phyloP scores from a whole-genome alignment of 2,113 vertebrate species.

The Thamnophis sirtalis region DNA sequence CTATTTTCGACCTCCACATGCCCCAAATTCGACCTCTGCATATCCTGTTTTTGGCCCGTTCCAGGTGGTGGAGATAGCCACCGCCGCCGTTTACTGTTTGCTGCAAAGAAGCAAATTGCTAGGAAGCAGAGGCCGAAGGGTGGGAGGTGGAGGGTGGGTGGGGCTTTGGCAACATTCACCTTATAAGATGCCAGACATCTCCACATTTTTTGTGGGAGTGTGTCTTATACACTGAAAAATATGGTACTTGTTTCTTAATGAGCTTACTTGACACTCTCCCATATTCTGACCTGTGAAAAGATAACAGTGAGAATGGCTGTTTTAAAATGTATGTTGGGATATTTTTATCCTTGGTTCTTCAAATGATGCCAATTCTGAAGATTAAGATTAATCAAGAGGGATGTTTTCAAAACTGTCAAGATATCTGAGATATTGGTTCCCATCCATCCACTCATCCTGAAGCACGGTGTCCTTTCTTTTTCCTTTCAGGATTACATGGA shows the following conservation, averaged over 20 bases:
- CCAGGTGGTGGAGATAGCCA: no score
- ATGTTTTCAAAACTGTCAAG: background rate
- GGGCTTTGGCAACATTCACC: no score
- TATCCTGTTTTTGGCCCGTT: no score
- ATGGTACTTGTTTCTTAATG: background rate
- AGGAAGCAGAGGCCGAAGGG: no score
- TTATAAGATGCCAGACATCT: no score
- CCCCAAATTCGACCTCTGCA: no score
- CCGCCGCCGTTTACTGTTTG: no score
- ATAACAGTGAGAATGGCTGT: background rate
- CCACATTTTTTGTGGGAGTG: no score
- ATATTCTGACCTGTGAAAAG: background rate
- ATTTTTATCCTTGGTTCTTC: background rate
- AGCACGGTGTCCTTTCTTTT: background rate
- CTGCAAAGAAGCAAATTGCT: no score
- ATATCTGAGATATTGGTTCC: background rate
- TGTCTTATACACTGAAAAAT: no score
- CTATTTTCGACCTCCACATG: no score
- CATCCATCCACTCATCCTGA: background rate
- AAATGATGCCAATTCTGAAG: background rate
- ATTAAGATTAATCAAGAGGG: background rate
- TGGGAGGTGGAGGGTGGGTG: no score
- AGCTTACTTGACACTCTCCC: background rate
- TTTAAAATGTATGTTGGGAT: background rate
- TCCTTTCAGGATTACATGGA: constrained; percentile 15